A percentile compares a stretch with the other conserved stretches of the same genome.
Evolutionary conservation across 2,113 vertebrate species (phyloP).

Genomic region (Vidua macroura): DNA sequence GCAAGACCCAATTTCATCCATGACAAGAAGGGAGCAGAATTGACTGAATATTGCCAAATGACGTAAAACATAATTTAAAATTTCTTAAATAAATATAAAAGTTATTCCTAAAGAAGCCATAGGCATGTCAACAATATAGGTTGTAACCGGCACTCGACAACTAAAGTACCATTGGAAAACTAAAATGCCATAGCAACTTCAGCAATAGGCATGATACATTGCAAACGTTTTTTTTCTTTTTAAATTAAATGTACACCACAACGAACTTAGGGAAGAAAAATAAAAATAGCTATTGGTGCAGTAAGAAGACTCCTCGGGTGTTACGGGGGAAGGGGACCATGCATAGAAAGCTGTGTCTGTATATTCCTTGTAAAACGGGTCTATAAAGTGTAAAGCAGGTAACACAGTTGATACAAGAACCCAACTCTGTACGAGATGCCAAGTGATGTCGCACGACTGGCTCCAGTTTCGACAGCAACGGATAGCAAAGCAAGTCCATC

Average conservation of each 20-base stretch:
- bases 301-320: slow-evolving; percentile 49
- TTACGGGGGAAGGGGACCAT: slow-evolving; percentile 42
- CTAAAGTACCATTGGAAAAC: slow-evolving; percentile 77
- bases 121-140: slow-evolving; percentile 74
- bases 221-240: slow-evolving; percentile 40
- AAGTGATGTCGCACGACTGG: slow-evolving; percentile 3
- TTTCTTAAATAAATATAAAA: slow-evolving; percentile 86
- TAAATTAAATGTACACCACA: slow-evolving; percentile 70
- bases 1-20: slow-evolving; percentile 74
- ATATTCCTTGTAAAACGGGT: slow-evolving; percentile 54
- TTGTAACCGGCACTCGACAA: slow-evolving; percentile 75
- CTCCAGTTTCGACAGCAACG: slow-evolving; percentile 66
- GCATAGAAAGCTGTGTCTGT: slow-evolving; percentile 74
- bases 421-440: slow-evolving; percentile 51
- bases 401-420: slow-evolving; percentile 59
- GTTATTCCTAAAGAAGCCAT: slow-evolving; percentile 82
- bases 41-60: slow-evolving; percentile 78
- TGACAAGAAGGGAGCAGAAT: slow-evolving; percentile 83
- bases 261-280: neutral
- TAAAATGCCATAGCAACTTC: slow-evolving; percentile 69
- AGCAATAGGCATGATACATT: slow-evolving; percentile 71
- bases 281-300: slow-evolving; percentile 36
- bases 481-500: slow-evolving; percentile 44
- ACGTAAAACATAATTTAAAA: slow-evolving; percentile 83
- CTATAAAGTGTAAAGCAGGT: slow-evolving; percentile 68